Evolutionary conservation across 2,797 vertebrate genomes (phyloP), one percentile per base, ranked within the genome.

Genomic region (Xerus rutilus): DNA sequence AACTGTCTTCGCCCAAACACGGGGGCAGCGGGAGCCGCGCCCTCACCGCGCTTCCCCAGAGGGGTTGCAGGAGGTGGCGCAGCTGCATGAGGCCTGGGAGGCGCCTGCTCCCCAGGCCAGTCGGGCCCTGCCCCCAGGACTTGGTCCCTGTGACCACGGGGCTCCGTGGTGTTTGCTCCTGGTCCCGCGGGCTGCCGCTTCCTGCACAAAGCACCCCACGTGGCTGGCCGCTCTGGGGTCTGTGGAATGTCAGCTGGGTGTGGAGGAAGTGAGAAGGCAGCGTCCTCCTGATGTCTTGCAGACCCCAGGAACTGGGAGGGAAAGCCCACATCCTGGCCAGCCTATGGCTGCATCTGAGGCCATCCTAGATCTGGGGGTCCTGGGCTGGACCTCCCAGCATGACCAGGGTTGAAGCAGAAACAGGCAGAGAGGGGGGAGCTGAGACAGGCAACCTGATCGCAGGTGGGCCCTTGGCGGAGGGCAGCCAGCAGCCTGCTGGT

Each of bases 211-310:
- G 76, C 15, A 45, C 17, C 49, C 52, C 54, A 57, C 57, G 15
- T 73, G 88, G 49, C 49, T 49, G 69, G 49, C 15, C 0, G 4
- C 82, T 35, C 28, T 0, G 13, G 32, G 59, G 21, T 78, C 95
- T 96, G 91, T 4, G 4, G 76, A 95, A 81, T 83, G 89, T 97
- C 94, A 93, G 69, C 78, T 85, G 57, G 0, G 25, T 3, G 72
- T 7, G 9, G 86, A 89, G 92, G 73, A 92, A 83, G 82, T 32
- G 28, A 92, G 93, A 15, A 52, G 67, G 62, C 35, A 17, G 70
- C 57, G 0, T 72, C 64, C 39, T 62, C 2, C 11, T 82, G 83
- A 95, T 45, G 78, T 35, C 78, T 91, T 45, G 17, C 94, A 94
- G 92, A 93, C 83, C 87, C 78, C 17, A 39, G 72, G 73, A 70